These are phyloP conservation scores for Caenorhabditis sp. DNA, from an alignment of 2,888 invertebrate genomes.

Conservation along the genomic window DNA sequence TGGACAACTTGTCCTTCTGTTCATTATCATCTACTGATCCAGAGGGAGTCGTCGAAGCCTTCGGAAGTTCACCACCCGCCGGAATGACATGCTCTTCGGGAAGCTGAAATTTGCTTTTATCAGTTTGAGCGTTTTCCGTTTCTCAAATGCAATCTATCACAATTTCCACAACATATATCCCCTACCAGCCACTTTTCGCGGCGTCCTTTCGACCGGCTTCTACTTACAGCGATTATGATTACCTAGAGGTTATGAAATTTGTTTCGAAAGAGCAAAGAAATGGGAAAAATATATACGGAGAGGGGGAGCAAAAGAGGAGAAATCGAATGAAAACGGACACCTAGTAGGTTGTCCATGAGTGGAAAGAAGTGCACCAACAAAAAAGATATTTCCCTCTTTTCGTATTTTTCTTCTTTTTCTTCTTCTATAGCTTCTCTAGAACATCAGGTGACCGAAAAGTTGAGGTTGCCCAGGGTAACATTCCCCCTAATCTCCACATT, in stretches of 20 bases:
- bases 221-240: slow-evolving; percentile 55
- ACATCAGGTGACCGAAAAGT: slow-evolving; percentile 17
- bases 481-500: slow-evolving; percentile 19
- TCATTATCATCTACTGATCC: slow-evolving; percentile 44
- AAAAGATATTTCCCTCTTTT: slow-evolving; percentile 6
- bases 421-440: slow-evolving; percentile 1
- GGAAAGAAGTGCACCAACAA: slow-evolving; percentile 23
- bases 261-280: neutral
- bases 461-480: slow-evolving; percentile 48
- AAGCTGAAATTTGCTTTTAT: slow-evolving; percentile 52
- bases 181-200: slow-evolving; percentile 64
- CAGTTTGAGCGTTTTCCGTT: neutral
- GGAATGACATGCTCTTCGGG: slow-evolving; percentile 71
- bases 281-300: slow-evolving; percentile 4
- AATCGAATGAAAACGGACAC: slow-evolving; percentile 48
- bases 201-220: slow-evolving; percentile 59
- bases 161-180: slow-evolving; percentile 36
- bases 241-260: slow-evolving; percentile 36
- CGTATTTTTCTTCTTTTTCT: neutral
- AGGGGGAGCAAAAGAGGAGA: slow-evolving; percentile 11
- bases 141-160: slow-evolving; percentile 2
- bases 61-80: slow-evolving; percentile 62
- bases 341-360: slow-evolving; percentile 34
- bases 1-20: slow-evolving; percentile 63
- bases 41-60: slow-evolving; percentile 21